Conservation (phyloP, 1,140 invertebrate genomes). For the Ganaspis sp. region DNA sequence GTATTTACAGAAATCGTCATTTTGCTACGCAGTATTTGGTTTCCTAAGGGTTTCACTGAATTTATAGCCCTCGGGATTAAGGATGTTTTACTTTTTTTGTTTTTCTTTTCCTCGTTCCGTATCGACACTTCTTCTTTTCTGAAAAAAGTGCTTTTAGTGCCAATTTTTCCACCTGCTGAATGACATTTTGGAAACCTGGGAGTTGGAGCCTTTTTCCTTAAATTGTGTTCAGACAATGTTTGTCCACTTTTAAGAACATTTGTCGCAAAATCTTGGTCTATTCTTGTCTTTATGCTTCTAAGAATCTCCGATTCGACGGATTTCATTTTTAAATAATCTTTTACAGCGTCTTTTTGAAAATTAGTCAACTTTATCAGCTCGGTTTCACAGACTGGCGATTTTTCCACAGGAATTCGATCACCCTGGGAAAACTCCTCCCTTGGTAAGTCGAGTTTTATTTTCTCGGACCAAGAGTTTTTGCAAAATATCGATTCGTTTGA, state of each 20-base stretch:
- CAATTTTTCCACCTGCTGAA: neutral
- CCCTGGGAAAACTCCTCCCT: neutral
- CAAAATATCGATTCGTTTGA: neutral
- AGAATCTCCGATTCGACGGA: conserved; percentile 43
- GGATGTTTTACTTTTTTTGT: neutral
- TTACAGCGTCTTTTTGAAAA: neutral
- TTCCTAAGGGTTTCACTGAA: neutral
- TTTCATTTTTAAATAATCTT: conserved; percentile 15
- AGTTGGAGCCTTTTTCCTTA: neutral
- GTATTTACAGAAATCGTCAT: neutral
- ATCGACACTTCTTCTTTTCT: neutral
- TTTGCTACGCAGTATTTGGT: neutral
- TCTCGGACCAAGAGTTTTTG: neutral
- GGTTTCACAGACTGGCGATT: neutral
- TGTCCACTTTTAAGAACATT: neutral
- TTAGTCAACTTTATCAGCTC: neutral
- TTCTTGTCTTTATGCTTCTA: conserved; percentile 48
- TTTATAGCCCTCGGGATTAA: neutral
- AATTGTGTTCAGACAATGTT: neutral
- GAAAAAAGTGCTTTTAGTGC: neutral
- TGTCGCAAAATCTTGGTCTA: conserved; percentile 53
- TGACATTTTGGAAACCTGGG: neutral
- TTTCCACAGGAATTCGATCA: neutral
- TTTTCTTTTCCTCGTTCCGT: neutral
- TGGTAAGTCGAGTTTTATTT: neutral